A percentile compares a stretch with the other conserved stretches of the same genome.
Evolutionary conservation across 2,888 invertebrate genomes (phyloP).

Genomic region (Dynastes tityus): DNA sequence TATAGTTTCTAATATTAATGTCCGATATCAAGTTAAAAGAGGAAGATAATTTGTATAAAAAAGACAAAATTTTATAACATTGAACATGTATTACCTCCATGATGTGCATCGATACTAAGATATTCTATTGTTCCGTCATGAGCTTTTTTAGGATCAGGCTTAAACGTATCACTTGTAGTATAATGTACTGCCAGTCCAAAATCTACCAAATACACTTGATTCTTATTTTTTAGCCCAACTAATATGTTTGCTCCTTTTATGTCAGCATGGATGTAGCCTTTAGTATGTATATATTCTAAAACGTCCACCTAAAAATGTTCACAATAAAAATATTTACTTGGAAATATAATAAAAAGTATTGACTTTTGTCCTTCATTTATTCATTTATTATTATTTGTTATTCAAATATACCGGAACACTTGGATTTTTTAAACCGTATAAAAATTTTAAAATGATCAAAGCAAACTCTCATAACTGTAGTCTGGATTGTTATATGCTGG

Average conservation of each 20-base stretch:
- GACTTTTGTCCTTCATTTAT: too few species aligned
- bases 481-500: too few species aligned
- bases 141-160: conserved; percentile 91
- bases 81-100: conserved; percentile 77
- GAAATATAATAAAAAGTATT: background rate
- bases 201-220: conserved; percentile 91
- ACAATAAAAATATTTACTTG: conserved; percentile 10
- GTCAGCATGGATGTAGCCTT: conserved; percentile 95
- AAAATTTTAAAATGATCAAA: too few species aligned
- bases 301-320: conserved; percentile 82
- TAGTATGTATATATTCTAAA: conserved; percentile 92
- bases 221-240: conserved; percentile 78
- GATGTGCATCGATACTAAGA: conserved; percentile 96
- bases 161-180: conserved; percentile 82
- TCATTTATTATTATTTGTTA: too few species aligned
- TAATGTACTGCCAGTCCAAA: conserved; percentile 91
- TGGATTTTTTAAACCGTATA: too few species aligned
- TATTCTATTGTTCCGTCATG: conserved; percentile 99
- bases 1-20: too few species aligned
- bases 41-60: too few species aligned
- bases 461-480: too few species aligned
- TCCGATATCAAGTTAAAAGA: too few species aligned
- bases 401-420: too few species aligned
- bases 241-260: conserved; percentile 96
- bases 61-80: too few species aligned